Evolutionary conservation across 1,140 invertebrate species (phyloP), one percentile per base, ranked within the genome.

Genomic region (Aphaenogaster rudis): DNA sequence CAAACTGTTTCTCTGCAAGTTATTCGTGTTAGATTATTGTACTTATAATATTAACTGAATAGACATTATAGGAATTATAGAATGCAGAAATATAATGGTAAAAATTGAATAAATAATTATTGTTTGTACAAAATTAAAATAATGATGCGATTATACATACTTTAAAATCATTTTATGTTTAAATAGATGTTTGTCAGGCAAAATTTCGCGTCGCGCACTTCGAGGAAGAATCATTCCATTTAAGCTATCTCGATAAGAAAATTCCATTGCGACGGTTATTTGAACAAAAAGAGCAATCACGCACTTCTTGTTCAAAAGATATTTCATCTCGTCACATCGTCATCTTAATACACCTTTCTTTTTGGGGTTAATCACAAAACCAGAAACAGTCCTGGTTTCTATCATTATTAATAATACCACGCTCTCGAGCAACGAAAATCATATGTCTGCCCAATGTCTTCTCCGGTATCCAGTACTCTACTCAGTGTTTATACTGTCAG

Each of bases 391-490:
- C 54, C 76, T 81, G 67, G 76, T 86, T 64, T 86, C 50, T 61
- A 42, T 52, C 76, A 86, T 86, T 45, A 57, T 85, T 61, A 85
- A 45, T 84, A 74, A 78, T 61, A 74, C 39, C 61, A 48, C 13
- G 36, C 36, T 54, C 21, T 54, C 59, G 36, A 63, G 67, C 52
- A 33, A 39, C 28, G 15, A 72, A 84, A 74, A 80, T 90, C 77
- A 86, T 59, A 15, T 80, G 42, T 78, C 15, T 80, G 28, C 36
- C 67, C 45, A 86, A 82, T 61, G 64, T 81, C 66, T 86, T 66
- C 64, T 86, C 74, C 88, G 67, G 91, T 94, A 93, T 94, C 93
- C 94, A 94, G 94, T 94, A 94, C 90, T 94, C 93, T 94, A 91
- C 81, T 93, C 90, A 79, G 71, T 84, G 76, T 92, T 76, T 90